phyloP scores from a whole-genome alignment of 2,797 vertebrate genomes.

The Malacoctenus gilli region DNA sequence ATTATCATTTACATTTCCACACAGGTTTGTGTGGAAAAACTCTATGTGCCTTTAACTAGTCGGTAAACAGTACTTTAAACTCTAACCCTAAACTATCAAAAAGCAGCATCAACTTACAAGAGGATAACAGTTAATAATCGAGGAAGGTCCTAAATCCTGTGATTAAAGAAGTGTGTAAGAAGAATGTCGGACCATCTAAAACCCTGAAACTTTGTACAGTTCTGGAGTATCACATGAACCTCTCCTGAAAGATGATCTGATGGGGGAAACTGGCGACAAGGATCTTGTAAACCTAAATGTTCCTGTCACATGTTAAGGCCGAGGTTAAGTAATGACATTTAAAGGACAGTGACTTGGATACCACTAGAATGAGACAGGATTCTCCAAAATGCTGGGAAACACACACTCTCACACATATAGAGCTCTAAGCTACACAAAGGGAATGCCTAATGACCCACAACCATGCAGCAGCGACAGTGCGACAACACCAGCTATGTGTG shows the following conservation, averaged over 20 bases:
- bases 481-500: conserved; percentile 61
- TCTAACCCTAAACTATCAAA: too few relatives aligned
- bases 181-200: neutral
- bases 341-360: conserved; percentile 39
- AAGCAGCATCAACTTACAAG: too few relatives aligned
- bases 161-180: neutral
- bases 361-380: conserved; percentile 34
- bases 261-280: too few relatives aligned
- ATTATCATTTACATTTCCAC: neutral
- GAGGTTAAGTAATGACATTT: conserved; percentile 41
- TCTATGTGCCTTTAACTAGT: too few relatives aligned
- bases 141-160: too few relatives aligned
- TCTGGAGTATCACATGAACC: neutral
- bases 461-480: conserved; percentile 46
- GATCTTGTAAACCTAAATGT: conserved; percentile 14
- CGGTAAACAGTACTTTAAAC: too few relatives aligned
- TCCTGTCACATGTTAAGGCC: conserved; percentile 30
- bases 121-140: too few relatives aligned
- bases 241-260: too few relatives aligned
- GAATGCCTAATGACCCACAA: conserved; percentile 64
- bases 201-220: neutral
- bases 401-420: conserved; percentile 24
- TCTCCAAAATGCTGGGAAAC: conserved; percentile 13
- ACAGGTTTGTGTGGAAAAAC: too few relatives aligned
- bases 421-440: conserved; percentile 62